A percentile compares a stretch with the other conserved stretches of the same genome.
These are phyloP conservation scores for Heterotis niloticus DNA, from an alignment of 2,113 vertebrate species.

Conservation along the genomic window DNA sequence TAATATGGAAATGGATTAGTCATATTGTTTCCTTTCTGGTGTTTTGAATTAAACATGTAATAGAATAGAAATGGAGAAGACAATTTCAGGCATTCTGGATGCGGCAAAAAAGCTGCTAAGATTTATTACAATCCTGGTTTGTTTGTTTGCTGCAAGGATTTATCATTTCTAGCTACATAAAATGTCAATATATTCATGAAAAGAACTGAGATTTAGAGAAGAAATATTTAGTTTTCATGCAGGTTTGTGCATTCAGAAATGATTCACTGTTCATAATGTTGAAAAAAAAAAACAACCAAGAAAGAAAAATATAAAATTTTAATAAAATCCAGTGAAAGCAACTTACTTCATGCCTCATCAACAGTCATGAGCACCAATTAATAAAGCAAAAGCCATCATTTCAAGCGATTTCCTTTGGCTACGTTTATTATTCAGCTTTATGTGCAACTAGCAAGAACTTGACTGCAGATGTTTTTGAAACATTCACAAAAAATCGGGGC, in stretches of 20 bases:
- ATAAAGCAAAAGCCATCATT: no score
- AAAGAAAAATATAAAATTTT: no score
- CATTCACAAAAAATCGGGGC: no score
- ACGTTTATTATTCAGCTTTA: no score
- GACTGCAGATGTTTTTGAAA: no score
- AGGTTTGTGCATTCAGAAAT: neutral
- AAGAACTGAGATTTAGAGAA: neutral
- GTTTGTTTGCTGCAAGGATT: neutral
- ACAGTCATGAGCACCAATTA: no score
- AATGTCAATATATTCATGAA: slow-evolving; percentile 13
- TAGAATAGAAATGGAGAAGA: slow-evolving; percentile 1
- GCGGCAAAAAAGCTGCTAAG: neutral
- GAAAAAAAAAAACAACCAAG: neutral
- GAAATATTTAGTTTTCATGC: neutral
- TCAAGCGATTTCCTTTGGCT: no score
- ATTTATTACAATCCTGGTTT: slow-evolving; percentile 6
- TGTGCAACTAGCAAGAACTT: no score
- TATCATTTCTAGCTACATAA: neutral
- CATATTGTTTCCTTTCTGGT: slow-evolving; percentile 1
- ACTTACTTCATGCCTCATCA: neutral
- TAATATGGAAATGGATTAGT: slow-evolving; percentile 9
- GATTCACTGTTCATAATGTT: neutral
- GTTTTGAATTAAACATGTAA: slow-evolving; percentile 24
- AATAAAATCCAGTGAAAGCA: neutral
- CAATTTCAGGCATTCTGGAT: neutral